A percentile compares a stretch with the other conserved stretches of the same genome.
These are phyloP conservation scores for Gambusia holbrooki DNA, from an alignment of 2,113 vertebrate genomes.

Conservation along the genomic window DNA sequence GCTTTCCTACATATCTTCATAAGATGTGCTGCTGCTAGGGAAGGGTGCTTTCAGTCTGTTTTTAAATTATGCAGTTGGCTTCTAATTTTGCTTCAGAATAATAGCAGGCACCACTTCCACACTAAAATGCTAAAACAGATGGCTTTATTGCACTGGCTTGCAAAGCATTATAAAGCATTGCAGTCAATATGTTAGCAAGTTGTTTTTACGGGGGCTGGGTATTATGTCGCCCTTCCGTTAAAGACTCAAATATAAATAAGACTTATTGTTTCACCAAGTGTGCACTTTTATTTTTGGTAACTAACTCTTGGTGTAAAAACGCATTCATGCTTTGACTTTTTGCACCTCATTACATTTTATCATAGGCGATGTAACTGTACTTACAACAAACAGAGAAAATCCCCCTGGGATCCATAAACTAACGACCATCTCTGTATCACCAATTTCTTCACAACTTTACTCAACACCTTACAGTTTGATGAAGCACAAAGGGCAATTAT, in stretches of 20 bases:
- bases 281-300: neutral
- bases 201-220: neutral
- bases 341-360: slow-evolving; percentile 11
- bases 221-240: neutral
- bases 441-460: slow-evolving; percentile 30
- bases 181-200: slow-evolving; percentile 1
- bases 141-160: neutral
- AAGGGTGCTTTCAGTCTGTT: neutral
- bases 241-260: slow-evolving; percentile 1
- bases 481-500: slow-evolving; percentile 44
- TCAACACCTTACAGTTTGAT: slow-evolving; percentile 41
- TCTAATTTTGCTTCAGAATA: neutral
- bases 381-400: slow-evolving; percentile 43
- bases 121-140: neutral
- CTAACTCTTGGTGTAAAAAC: neutral
- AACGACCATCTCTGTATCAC: slow-evolving; percentile 31
- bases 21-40: neutral
- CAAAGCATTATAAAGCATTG: neutral
- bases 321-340: neutral
- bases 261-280: neutral
- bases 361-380: slow-evolving; percentile 33
- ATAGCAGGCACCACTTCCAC: neutral
- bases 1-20: neutral
- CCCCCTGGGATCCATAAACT: slow-evolving; percentile 24
- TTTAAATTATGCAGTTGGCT: neutral